A percentile compares a stretch with the other conserved stretches of the same genome.
Conservation (phyloP, 2,113 vertebrate genomes). For the Polypterus bichir region DNA sequence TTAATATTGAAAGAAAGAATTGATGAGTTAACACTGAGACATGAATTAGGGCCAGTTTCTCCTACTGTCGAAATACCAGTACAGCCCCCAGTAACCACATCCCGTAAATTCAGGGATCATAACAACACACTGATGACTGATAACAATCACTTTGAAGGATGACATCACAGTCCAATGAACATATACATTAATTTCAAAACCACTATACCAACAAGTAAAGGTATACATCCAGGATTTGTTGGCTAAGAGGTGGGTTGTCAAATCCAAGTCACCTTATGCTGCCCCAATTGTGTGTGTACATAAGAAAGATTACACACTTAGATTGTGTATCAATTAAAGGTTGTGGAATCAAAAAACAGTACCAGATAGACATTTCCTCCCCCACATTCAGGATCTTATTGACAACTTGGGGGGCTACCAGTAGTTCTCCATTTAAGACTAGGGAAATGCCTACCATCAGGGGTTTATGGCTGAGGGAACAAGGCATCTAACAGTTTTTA, state of each 20-base stretch:
- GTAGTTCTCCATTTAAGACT: background rate
- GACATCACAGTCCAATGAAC: background rate
- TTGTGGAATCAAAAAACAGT: background rate
- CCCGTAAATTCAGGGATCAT: too few species aligned
- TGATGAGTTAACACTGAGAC: too few species aligned
- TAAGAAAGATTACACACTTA: background rate
- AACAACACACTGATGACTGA: too few species aligned
- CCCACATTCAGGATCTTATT: background rate
- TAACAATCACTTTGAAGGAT: background rate
- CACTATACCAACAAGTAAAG: background rate
- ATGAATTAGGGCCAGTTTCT: too few species aligned
- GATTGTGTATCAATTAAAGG: background rate
- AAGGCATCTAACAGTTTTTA: background rate
- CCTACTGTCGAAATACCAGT: too few species aligned
- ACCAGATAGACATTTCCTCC: background rate
- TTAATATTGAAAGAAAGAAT: too few species aligned
- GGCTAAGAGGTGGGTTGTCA: background rate
- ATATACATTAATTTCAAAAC: background rate
- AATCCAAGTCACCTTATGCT: background rate
- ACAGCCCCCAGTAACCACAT: too few species aligned
- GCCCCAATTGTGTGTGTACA: background rate
- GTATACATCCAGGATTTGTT: background rate
- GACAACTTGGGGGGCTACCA: background rate
- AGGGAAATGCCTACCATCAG: conserved; percentile 4
- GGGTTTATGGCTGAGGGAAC: conserved; percentile 2